These are phyloP conservation scores for Barbus barbus DNA, from an alignment of 2,113 vertebrate genomes.

Conservation along the genomic window DNA sequence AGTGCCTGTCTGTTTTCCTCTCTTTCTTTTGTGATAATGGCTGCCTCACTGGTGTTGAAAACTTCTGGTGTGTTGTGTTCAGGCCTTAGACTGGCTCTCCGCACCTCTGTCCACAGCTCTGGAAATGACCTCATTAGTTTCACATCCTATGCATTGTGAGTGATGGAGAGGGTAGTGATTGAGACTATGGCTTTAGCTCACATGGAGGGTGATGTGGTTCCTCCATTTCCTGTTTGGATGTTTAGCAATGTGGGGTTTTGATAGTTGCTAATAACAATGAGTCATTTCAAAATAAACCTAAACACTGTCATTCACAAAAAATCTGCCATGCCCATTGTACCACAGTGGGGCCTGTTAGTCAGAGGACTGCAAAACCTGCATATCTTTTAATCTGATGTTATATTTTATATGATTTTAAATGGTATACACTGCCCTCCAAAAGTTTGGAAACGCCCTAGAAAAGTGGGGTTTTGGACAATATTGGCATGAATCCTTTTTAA, in stretches of 20 bases:
- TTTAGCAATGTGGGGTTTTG: conserved; percentile 4
- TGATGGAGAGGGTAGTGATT: conserved; percentile 50
- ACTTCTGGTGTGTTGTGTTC: conserved; percentile 33
- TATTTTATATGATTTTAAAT: background rate
- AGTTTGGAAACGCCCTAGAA: no score
- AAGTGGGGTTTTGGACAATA: no score
- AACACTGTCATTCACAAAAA: background rate
- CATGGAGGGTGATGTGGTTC: conserved; percentile 6
- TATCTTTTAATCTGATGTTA: no score
- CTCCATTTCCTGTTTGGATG: conserved; percentile 2
- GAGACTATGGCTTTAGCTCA: conserved; percentile 34
- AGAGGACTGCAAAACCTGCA: background rate
- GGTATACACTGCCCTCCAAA: no score
- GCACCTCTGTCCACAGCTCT: conserved; percentile 37
- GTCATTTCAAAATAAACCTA: conserved; percentile 16
- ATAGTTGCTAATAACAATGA: conserved; percentile 25
- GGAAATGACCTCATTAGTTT: conserved; percentile 56
- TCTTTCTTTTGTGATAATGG: conserved; percentile 37
- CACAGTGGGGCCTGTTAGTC: background rate
- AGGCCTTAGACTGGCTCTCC: no score
- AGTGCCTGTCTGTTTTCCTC: conserved; percentile 28
- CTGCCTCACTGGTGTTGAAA: conserved; percentile 33
- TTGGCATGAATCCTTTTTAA: no score
- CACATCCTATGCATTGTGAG: conserved; percentile 51
- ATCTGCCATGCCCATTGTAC: background rate